phyloP scores from a whole-genome alignment of 2,113 vertebrate species.

The Centropristis striata region DNA sequence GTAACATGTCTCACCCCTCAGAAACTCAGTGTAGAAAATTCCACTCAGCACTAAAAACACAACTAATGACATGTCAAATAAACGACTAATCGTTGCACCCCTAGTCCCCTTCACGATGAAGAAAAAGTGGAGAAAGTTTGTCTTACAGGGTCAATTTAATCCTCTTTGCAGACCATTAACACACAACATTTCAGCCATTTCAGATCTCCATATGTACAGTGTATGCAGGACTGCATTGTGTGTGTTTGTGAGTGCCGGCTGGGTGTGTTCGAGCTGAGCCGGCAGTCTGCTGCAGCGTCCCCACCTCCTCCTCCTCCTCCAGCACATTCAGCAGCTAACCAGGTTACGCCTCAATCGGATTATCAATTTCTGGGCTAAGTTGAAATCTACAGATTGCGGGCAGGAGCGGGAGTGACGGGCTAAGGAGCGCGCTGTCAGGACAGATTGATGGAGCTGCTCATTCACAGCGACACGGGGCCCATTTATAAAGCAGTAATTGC shows the following conservation, averaged over 20 bases:
- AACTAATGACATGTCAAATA: no score
- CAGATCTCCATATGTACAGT: background rate
- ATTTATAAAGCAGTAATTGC: slow-evolving; percentile 93
- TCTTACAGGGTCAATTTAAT: no score
- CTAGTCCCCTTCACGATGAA: no score
- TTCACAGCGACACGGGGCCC: slow-evolving; percentile 85
- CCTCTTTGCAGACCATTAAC: no score
- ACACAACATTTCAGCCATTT: no score
- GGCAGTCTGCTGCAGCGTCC: slow-evolving; percentile 19
- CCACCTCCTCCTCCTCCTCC: slow-evolving; percentile 38
- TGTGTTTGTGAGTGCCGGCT: background rate
- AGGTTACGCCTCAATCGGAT: slow-evolving; percentile 90
- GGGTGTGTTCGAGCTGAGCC: slow-evolving; percentile 45
- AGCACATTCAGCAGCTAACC: slow-evolving; percentile 85
- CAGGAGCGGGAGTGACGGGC: slow-evolving; percentile 88
- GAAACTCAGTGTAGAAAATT: no score
- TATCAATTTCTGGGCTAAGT: slow-evolving; percentile 91
- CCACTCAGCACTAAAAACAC: no score
- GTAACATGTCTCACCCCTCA: no score
- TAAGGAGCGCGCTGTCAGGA: slow-evolving; percentile 85
- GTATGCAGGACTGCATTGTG: background rate
- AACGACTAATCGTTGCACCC: no score
- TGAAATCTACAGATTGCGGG: slow-evolving; percentile 90
- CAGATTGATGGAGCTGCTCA: slow-evolving; percentile 91
- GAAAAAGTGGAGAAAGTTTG: no score